Evolutionary conservation across 92 coral and sea anemone species (phyloP).

Genomic region (Epizoanthus rinbou): DNA sequence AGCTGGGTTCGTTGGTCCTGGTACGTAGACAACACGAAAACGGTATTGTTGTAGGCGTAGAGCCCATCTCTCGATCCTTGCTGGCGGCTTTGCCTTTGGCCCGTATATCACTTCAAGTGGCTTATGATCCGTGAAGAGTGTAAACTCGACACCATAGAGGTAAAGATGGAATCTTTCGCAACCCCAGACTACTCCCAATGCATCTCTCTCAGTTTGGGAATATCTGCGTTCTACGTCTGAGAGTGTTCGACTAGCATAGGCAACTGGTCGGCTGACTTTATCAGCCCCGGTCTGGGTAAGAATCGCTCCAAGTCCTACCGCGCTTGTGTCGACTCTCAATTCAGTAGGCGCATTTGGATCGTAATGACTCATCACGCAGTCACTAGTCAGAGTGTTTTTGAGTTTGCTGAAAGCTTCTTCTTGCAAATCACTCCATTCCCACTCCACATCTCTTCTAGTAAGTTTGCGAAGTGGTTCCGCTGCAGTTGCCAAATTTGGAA

Average conservation of each 20-base stretch:
- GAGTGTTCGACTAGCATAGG: slow-evolving; percentile 39
- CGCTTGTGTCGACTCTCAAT: slow-evolving; percentile 42
- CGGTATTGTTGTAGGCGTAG: slow-evolving; percentile 39
- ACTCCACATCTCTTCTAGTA: slow-evolving; percentile 4
- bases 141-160: slow-evolving; percentile 50
- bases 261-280: background rate
- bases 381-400: slow-evolving; percentile 17
- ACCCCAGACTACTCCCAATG: slow-evolving; percentile 47
- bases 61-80: slow-evolving; percentile 52
- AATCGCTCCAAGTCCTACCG: slow-evolving; percentile 30
- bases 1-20: slow-evolving; percentile 45
- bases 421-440: slow-evolving; percentile 22
- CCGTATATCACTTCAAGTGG: slow-evolving; percentile 53
- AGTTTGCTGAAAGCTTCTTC: slow-evolving; percentile 36
- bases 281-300: slow-evolving; percentile 9
- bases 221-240: slow-evolving; percentile 32
- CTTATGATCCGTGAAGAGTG: slow-evolving; percentile 44
- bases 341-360: slow-evolving; percentile 30
- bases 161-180: slow-evolving; percentile 55
- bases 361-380: slow-evolving; percentile 38
- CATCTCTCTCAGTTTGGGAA: slow-evolving; percentile 50
- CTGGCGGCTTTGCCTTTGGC: slow-evolving; percentile 47
- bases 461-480: slow-evolving; percentile 37
- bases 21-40: slow-evolving; percentile 23
- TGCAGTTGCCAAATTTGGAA: slow-evolving; percentile 40